Evolutionary conservation across 2,888 invertebrate genomes (phyloP).

Genomic region (Lasius fuliginosus): DNA sequence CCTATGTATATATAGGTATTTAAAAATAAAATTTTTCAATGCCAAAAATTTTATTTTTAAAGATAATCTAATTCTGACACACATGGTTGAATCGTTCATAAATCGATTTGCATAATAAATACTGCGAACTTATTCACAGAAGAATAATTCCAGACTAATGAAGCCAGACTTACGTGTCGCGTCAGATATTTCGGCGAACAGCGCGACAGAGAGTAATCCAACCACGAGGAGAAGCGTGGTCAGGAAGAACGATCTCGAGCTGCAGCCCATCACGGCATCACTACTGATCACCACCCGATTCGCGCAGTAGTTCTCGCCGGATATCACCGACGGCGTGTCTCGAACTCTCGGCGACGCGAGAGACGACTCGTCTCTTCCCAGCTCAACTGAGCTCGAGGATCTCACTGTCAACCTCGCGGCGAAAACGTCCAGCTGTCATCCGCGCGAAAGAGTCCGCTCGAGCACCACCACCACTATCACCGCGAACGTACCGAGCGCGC

Average conservation of each 20-base stretch:
- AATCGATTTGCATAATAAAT: not conserved
- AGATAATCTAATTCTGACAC: not conserved
- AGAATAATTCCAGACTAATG: not conserved
- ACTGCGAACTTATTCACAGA: not conserved
- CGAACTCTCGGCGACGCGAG: constrained; percentile 44
- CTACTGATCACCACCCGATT: constrained; percentile 72
- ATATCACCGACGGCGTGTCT: constrained; percentile 34
- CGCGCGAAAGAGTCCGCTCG: constrained; percentile 67
- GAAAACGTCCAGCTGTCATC: constrained; percentile 69
- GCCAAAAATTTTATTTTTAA: not conserved
- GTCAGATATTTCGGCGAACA: constrained; percentile 76
- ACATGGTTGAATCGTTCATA: not conserved
- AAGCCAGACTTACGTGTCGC: constrained; percentile 79
- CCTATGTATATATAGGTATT: no score
- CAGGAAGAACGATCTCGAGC: constrained; percentile 80
- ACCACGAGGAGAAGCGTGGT: constrained; percentile 81
- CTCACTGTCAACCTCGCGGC: constrained; percentile 68
- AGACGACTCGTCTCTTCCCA: constrained; percentile 58
- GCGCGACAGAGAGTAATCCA: constrained; percentile 77
- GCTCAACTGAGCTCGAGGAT: constrained; percentile 58
- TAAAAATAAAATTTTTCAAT: no score
- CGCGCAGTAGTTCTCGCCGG: constrained; percentile 71
- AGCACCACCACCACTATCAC: constrained; percentile 12
- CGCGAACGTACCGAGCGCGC: constrained; percentile 53
- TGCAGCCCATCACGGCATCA: constrained; percentile 84